Percentiles rank a stretch among this genome's conserved stretches.
Evolutionary conservation across 1,140 invertebrate species (phyloP).

Genomic region (Probaryconus sp.): DNA sequence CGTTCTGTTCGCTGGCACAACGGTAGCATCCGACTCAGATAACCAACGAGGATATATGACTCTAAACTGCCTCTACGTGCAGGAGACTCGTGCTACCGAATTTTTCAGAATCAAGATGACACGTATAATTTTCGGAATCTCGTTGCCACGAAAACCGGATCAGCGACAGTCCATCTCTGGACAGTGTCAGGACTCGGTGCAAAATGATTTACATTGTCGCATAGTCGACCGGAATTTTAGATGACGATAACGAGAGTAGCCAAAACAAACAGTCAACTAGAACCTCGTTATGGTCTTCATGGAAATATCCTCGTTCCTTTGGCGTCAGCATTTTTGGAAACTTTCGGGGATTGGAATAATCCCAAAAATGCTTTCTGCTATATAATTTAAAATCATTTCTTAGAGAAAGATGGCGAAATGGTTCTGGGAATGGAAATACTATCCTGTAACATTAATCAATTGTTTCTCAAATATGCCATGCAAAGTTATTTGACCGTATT

Average conservation of each 20-base stretch:
- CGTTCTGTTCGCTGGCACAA: conserved; percentile 59
- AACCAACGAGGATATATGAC: conserved; percentile 71
- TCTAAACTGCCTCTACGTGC: conserved; percentile 71
- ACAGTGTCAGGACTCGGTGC: not conserved
- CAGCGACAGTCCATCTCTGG: not conserved
- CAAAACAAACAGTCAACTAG: no score
- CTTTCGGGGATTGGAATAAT: conserved; percentile 33
- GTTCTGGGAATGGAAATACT: conserved; percentile 50
- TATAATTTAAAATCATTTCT: not conserved
- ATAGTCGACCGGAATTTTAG: conserved; percentile 29
- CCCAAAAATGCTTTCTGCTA: not conserved
- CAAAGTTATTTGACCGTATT: conserved; percentile 27
- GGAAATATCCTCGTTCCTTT: no score
- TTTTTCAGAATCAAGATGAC: conserved; percentile 72
- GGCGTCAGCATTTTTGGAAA: conserved; percentile 11
- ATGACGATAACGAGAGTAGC: conserved; percentile 19
- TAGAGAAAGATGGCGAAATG: not conserved
- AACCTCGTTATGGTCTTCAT: no score
- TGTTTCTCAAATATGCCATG: conserved; percentile 17
- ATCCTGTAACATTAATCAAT: conserved; percentile 45
- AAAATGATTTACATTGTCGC: conserved; percentile 43
- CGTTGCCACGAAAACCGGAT: conserved; percentile 24
- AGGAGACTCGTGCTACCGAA: conserved; percentile 73
- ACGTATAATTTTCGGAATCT: conserved; percentile 62
- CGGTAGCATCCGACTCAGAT: conserved; percentile 75